A percentile compares a stretch with the other conserved stretches of the same genome.
Conservation (phyloP, 2,797 vertebrate genomes). For the Ctenochaetus hawaiiensis region DNA sequence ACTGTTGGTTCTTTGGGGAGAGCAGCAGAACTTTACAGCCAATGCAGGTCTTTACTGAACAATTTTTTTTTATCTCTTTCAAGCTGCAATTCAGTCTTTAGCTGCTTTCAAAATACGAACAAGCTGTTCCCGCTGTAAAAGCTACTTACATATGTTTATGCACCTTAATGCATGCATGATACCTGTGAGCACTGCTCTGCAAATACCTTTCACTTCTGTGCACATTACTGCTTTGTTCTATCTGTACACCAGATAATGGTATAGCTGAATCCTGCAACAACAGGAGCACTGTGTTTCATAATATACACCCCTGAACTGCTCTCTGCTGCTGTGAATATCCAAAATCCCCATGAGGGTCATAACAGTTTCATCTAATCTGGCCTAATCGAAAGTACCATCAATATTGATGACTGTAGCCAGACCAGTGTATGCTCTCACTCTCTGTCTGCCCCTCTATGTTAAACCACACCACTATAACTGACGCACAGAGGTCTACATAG, state of each 20-base stretch:
- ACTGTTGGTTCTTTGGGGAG: background rate
- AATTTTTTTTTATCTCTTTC: background rate
- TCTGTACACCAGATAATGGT: slow-evolving; percentile 4
- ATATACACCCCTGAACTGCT: background rate
- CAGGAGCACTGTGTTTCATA: slow-evolving; percentile 2
- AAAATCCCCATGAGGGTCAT: slow-evolving; percentile 49
- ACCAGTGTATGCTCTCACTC: background rate
- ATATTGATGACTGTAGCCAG: slow-evolving; percentile 29
- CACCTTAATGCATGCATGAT: background rate
- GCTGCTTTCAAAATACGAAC: background rate
- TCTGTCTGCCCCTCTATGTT: background rate
- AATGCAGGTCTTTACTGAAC: no score
- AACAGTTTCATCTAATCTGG: slow-evolving; percentile 43
- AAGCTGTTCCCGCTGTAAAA: background rate
- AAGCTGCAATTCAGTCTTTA: background rate
- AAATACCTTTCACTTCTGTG: slow-evolving; percentile 6
- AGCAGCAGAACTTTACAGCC: background rate
- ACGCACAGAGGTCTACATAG: background rate
- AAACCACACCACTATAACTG: slow-evolving; percentile 10
- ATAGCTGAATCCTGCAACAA: slow-evolving; percentile 4
- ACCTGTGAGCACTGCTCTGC: background rate
- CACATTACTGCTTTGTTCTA: background rate
- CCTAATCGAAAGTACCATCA: slow-evolving; percentile 27
- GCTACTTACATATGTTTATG: background rate
- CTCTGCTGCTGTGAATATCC: slow-evolving; percentile 25